Base-by-base conservation (phyloP, 2,797 vertebrate species). In the Lutjanus campechanus region DNA sequence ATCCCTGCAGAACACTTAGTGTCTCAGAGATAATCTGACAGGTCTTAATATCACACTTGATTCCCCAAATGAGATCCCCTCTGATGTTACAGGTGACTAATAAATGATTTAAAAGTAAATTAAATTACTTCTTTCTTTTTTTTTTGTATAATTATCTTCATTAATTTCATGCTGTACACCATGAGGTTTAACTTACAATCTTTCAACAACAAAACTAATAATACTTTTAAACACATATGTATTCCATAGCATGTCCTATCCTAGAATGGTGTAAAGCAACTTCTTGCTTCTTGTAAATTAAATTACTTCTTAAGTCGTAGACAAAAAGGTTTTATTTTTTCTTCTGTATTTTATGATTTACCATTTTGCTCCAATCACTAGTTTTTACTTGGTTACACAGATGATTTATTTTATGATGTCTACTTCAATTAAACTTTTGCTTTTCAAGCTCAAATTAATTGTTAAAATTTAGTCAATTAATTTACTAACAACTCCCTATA, bases 1-100 rank as follows among this genome's bases (percentile, higher is more conserved):
- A 51, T 51, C 69, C 47, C n/a, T 43, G 50, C 47, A 54, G 8
- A 78, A 50, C 46, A 66, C 50, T 67, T 51, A 66, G 70, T 51
- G 60, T 53, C 55, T 76, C 40, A 25, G 3, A 71, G 66, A 49
- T 62, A 46, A 69, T 49, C 74, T 69, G 13, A 73, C 51, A 19
- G 16, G 0, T 67, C 40, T 40, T 61, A 56, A 36, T 15, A 62
- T 47, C 64, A 54, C 4, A 10, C 5, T 44, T 40, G 19, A 63
- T 47, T 68, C 36, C 43, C 15, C 8, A 58, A 36, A 36, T 36
- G 47, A 25, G 15, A 4, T 3, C 29, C 29, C 3, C 2, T 46
- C 1, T 54, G 40, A n/a, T 68, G 19, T 68, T 20, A 29, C 16
- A 13, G 10, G 11, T 53, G 17, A 7, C n/a, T 59, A 46, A 46